Percentiles rank a stretch among this genome's conserved stretches.
phyloP scores from a whole-genome alignment of 2,113 vertebrate genomes.

The Sinocyclocheilus grahami region DNA sequence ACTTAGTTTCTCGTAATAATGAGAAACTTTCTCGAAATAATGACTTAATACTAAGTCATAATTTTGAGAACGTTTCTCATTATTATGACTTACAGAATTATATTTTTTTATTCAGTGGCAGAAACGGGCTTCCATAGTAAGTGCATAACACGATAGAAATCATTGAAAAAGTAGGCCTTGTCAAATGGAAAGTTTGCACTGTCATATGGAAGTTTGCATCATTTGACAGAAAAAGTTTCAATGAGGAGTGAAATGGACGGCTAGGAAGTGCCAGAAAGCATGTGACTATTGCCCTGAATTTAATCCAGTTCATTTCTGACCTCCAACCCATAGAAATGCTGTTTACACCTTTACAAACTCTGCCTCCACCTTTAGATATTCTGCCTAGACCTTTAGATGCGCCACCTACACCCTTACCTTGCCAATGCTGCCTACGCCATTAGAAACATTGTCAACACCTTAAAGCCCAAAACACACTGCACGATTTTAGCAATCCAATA shows the following conservation, averaged over 20 bases:
- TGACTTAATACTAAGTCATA: too few species aligned
- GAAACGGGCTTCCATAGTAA: too few species aligned
- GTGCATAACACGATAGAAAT: neutral
- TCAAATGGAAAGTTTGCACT: conserved; percentile 37
- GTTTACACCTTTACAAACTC: neutral
- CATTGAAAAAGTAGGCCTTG: neutral
- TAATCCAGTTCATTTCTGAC: neutral
- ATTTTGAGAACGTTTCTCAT: too few species aligned
- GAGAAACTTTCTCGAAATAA: too few species aligned
- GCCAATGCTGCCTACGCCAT: neutral
- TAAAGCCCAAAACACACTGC: too few species aligned
- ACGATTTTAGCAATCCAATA: too few species aligned
- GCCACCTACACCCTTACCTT: neutral
- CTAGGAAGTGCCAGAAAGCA: neutral
- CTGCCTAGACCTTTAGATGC: neutral
- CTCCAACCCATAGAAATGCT: neutral
- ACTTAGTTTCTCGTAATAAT: too few species aligned
- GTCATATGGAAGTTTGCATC: neutral
- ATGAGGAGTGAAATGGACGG: neutral
- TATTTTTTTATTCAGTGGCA: too few species aligned
- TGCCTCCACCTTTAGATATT: neutral
- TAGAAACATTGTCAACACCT: neutral
- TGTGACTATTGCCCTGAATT: neutral
- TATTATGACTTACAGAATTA: too few species aligned
- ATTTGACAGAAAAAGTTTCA: neutral